Evolutionary conservation across 1,140 invertebrate species (phyloP), one percentile per base, ranked within the genome.

Genomic region (Zaprionus gabonicus): DNA sequence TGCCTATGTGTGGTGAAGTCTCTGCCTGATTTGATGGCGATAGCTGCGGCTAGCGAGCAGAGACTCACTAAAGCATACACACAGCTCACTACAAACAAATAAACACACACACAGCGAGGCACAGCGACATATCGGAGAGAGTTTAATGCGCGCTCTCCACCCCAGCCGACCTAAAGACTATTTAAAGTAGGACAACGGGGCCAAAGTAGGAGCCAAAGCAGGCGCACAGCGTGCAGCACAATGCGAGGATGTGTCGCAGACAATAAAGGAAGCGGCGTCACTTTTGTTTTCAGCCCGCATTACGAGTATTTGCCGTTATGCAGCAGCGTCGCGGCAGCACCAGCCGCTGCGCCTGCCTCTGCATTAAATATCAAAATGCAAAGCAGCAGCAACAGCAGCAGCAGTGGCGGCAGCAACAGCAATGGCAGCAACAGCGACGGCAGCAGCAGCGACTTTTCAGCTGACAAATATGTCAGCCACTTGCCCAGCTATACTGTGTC

Each of bases 261-360:
- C 83, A 86, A 86, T 86, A 86, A 86, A 86, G 82, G 82, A 86
- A 86, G 71, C 75, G 66, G 53, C 71, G 80, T 87, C 84, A 87
- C 83, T 87, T 87, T 88, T 87, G 84, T 83, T 87, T 87, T 87
- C 80, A 87, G 83, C 76, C 80, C 78, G 76, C 80, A 81, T 87
- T 87, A 71, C 71, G 71, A 60, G 65, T 62, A 80, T 82, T 77
- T 70, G 82, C 79, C 78, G 80, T 81, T 81, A 85, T 88, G 71
- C 69, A 68, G 65, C 74, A 67, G 25, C 58, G 68, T 51, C 23
- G 12, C 27, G 23, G 20, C 41, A 46, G 31, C 12, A 27, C n/a
- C 41, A 46, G 31, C n/a, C 38, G 15, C 13, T 38, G n/a, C 31
- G 38, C 38, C 41, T 17, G 41, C n/a, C n/a, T 62, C 31, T 51